Base-by-base conservation (phyloP, 2,113 vertebrate species). In the Ranitomeya variabilis region DNA sequence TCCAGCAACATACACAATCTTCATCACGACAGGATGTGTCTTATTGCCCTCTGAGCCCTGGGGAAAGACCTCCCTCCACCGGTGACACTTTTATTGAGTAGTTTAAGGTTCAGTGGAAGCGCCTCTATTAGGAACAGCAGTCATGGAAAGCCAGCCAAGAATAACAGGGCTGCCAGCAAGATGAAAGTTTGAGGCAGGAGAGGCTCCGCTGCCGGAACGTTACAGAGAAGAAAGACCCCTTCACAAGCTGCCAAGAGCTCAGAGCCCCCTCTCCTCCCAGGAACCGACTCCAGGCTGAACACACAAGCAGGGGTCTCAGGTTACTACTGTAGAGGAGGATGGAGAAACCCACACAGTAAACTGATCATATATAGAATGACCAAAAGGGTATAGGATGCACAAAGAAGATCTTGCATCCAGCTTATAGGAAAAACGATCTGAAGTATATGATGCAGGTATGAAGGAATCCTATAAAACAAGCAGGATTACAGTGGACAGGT, bases 91-190 rank as follows among this genome's bases (percentile, higher is more conserved):
- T 15, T 79, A 52, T 73, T 5, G 74, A 85, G 86, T 90, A 88
- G 59, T 76, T 80, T 0, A 0, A 85, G 80, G 85, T 89, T 90
- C 77, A 55, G 86, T 91, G 87, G 89, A 85, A 83, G 87, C 89
- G 91, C 90, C 77, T 86, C 14, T 0, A 81, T 0, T 52, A 85
- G 77, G 62, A 91, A 80, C 86, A 92, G 91, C 80, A 4, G 0
- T 87, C 86, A 76, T 89, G 74, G 87, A 89, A 89, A 89, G 57
- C 45, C 85, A 71, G 91, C 86, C 89, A 87, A 85, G 76, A 87
- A 87, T 67, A 74, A 84, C 88, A 88, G 81, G 77, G 86, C 82
- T 64, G 23, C 89, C 64, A 18, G 79, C 87, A 89, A 89, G 87
- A 89, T 89, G 87, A 89, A 89, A 64, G 80, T 85, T 69, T 59